Base-by-base conservation (phyloP, 2,797 vertebrate species). In the Takifugu rubripes region DNA sequence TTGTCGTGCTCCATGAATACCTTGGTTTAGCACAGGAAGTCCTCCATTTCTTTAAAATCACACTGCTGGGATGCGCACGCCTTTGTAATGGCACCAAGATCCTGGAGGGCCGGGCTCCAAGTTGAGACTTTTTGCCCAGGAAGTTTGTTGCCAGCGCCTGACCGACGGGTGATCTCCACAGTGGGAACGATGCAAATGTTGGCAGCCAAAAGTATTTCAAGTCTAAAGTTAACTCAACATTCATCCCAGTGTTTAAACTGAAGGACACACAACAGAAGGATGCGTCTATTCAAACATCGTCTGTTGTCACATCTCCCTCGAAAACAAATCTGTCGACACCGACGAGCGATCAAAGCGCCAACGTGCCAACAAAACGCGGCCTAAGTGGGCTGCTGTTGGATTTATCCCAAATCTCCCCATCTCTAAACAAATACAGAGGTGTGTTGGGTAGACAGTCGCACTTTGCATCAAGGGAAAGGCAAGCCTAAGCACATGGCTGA, bases 351-450 rank as follows among this genome's bases (percentile, higher is more conserved):
- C 46, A 43, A 54, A 48, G 31, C n/a, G 3, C 3, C 0, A 59
- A 58, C 27, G 49, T 59, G 73, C 52, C 17, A 75, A 74, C 56
- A 75, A 60, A 77, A 49, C 56, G 11, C 17, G 2, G 57, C 77
- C 66, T 77, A 56, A 49, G 75, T 52, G 63, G 43, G 70, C 70
- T 56, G 70, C 81, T 79, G 71, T 81, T 74, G 87, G 88, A 88
- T 89, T 88, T 85, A 80, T 81, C 78, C 81, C 70, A 84, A 84
- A 91, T 90, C 89, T 90, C 77, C 56, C 77, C 84, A 85, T 89
- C 85, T 88, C 87, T 86, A 87, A 88, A 88, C 89, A 90, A 91
- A 90, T 86, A 90, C 42, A 61, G 77, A 90, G 84, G 84, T 89
- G 89, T 85, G 87, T 84, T 87, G 62, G 74, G 77, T 63, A 81